A percentile compares a stretch with the other conserved stretches of the same genome.
Conservation (phyloP, 2,888 invertebrate species). For the Drosophila lacicola region DNA sequence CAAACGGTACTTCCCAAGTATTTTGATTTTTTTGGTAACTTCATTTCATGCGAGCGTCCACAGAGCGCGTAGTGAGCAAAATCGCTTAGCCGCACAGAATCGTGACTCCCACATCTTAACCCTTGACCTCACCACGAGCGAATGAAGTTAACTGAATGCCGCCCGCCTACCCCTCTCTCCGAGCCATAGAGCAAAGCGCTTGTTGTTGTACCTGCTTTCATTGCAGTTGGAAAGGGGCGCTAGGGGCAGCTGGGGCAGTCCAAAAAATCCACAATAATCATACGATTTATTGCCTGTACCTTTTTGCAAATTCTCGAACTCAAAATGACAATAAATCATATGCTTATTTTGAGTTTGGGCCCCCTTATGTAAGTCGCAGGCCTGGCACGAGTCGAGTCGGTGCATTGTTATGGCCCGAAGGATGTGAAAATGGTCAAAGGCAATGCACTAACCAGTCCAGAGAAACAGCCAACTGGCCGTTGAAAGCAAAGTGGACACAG, state of each 20-base stretch:
- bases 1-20: constrained; percentile 74
- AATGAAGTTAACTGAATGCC: constrained; percentile 69
- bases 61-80: constrained; percentile 64
- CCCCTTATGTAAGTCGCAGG: constrained; percentile 60
- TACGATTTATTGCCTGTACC: constrained; percentile 83
- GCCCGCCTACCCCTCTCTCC: not conserved
- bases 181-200: constrained; percentile 23
- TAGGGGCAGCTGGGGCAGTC: constrained; percentile 18
- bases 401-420: constrained; percentile 68
- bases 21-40: constrained; percentile 76
- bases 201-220: constrained; percentile 69
- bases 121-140: constrained; percentile 83
- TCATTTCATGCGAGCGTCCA: constrained; percentile 70
- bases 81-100: constrained; percentile 71
- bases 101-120: constrained; percentile 85
- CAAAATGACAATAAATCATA: constrained; percentile 82
- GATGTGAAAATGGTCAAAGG: constrained; percentile 40
- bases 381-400: constrained; percentile 74
- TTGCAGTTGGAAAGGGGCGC: constrained; percentile 16
- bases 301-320: constrained; percentile 80
- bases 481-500: constrained; percentile 28
- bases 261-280: constrained; percentile 72
- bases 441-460: constrained; percentile 10
- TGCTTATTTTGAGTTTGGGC: constrained; percentile 45
- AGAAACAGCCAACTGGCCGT: constrained; percentile 23